Percentiles rank a stretch among this genome's conserved stretches.
Conservation (phyloP, 2,113 vertebrate species). For the Peromyscus californicus region DNA sequence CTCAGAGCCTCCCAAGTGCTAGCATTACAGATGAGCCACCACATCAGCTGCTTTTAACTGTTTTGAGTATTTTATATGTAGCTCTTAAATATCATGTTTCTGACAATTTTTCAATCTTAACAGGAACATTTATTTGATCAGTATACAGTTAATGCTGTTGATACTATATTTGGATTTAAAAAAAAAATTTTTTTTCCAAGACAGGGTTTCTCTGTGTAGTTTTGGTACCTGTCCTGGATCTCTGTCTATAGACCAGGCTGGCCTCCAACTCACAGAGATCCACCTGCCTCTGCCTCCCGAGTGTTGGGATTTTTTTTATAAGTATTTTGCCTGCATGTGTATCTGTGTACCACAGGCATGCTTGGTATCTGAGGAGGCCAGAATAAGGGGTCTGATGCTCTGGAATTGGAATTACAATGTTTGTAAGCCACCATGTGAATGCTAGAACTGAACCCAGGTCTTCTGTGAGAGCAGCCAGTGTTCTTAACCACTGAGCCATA, state of each 20-base stretch:
- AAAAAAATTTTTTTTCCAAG: background rate
- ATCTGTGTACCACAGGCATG: background rate
- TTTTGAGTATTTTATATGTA: constrained; percentile 34
- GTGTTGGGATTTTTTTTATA: no score
- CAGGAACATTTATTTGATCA: constrained; percentile 15
- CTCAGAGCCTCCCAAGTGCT: background rate
- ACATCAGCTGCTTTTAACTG: background rate
- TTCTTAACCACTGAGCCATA: background rate
- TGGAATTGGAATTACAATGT: background rate
- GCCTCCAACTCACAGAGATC: no score
- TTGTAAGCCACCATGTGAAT: background rate
- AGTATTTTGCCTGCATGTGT: background rate
- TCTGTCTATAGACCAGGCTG: no score
- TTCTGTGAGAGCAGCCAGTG: background rate
- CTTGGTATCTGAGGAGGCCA: background rate
- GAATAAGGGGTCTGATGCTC: background rate
- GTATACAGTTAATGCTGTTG: constrained; percentile 49
- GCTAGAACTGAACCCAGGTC: background rate
- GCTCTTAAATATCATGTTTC: background rate
- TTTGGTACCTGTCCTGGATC: no score
- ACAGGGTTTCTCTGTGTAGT: no score
- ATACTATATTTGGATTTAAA: background rate
- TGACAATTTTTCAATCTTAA: constrained; percentile 19
- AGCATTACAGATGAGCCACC: background rate
- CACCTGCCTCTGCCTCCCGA: no score